These are phyloP conservation scores for Catocala fraxini DNA, from an alignment of 2,888 invertebrate genomes.

Conservation along the genomic window DNA sequence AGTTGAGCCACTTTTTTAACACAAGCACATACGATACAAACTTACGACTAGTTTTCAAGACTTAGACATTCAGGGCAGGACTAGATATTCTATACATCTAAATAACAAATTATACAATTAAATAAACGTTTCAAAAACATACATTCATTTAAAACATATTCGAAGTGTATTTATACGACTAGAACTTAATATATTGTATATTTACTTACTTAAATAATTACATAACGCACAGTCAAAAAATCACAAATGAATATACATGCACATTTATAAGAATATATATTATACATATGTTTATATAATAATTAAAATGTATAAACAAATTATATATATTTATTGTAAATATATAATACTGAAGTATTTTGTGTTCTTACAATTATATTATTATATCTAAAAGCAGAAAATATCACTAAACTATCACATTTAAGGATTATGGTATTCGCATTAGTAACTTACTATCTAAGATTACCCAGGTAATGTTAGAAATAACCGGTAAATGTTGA, in stretches of 20 bases:
- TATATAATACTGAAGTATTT: too few relatives aligned
- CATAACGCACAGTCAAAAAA: too few relatives aligned
- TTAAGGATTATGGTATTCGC: conserved; percentile 33
- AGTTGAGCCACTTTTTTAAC: conserved; percentile 23
- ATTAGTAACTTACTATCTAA: conserved; percentile 18
- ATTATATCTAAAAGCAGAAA: conserved; percentile 42
- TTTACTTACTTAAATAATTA: too few relatives aligned
- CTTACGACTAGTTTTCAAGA: conserved; percentile 35
- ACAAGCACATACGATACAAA: conserved; percentile 36
- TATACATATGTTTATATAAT: too few relatives aligned
- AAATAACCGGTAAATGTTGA: conserved; percentile 3
- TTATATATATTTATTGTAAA: too few relatives aligned
- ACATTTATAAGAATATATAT: too few relatives aligned
- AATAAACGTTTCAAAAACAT: not conserved
- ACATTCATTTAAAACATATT: not conserved
- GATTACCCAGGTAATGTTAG: conserved; percentile 17
- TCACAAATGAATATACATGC: too few relatives aligned
- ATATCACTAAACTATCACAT: conserved; percentile 55
- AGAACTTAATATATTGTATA: too few relatives aligned
- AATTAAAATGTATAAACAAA: too few relatives aligned
- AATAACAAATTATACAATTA: conserved; percentile 27
- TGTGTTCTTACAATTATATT: conserved; percentile 16
- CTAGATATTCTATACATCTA: conserved; percentile 45
- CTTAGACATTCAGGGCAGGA: conserved; percentile 53
- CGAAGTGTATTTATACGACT: too few relatives aligned